Percentiles rank a stretch among this genome's conserved stretches.
Conservation (phyloP, 2,888 invertebrate species). For the Anorthoa munda region DNA sequence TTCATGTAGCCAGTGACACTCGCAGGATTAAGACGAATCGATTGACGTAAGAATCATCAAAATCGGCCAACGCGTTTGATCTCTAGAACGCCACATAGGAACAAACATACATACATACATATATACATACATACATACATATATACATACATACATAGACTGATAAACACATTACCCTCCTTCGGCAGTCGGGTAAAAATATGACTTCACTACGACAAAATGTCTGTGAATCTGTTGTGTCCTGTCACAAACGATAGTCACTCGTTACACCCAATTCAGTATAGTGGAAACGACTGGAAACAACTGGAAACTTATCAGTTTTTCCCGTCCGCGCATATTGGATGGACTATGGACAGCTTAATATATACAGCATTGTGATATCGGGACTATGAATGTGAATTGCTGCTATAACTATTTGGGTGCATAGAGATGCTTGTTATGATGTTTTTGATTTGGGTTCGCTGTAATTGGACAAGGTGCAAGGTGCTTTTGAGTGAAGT, state of each 20-base stretch:
- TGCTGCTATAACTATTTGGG: not conserved
- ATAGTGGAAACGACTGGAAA: conserved; percentile 13
- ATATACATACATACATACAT: too few species aligned
- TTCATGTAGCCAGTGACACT: too few species aligned
- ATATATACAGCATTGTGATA: conserved; percentile 45
- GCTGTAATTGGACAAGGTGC: too few species aligned
- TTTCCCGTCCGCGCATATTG: conserved; percentile 43
- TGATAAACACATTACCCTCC: too few species aligned
- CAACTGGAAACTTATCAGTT: conserved; percentile 34
- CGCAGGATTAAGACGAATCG: too few species aligned
- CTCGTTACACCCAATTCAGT: conserved; percentile 34
- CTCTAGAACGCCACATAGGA: too few species aligned
- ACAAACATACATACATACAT: too few species aligned
- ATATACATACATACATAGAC: too few species aligned
- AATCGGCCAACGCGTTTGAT: too few species aligned
- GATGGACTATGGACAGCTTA: conserved; percentile 28
- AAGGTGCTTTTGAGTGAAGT: too few species aligned
- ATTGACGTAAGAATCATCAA: too few species aligned
- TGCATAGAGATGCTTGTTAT: not conserved
- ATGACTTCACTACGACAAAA: not conserved
- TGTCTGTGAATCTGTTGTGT: conserved; percentile 14
- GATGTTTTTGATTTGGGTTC: not conserved
- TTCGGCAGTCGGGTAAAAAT: too few species aligned
- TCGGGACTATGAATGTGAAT: conserved; percentile 37
- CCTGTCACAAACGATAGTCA: conserved; percentile 26